phyloP scores from a whole-genome alignment of 2,888 invertebrate species.

The Asteroscopus sphinx region DNA sequence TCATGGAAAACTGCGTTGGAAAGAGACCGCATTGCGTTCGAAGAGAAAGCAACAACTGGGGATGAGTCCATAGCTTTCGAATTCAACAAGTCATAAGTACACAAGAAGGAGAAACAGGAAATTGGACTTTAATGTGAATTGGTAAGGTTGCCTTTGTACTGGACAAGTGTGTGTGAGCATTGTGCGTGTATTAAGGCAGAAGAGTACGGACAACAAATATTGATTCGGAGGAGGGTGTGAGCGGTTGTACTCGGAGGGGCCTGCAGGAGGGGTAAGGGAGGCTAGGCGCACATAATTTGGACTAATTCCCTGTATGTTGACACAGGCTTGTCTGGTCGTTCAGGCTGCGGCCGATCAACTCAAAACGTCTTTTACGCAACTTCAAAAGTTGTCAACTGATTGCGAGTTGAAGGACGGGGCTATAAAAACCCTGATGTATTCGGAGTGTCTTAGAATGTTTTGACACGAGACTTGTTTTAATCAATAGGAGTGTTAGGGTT shows the following conservation, averaged over 20 bases:
- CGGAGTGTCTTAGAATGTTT: conserved; percentile 16
- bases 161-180: conserved; percentile 73
- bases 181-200: conserved; percentile 89
- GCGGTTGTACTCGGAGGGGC: conserved; percentile 60
- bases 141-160: conserved; percentile 38
- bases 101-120: conserved; percentile 15
- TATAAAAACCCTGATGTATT: conserved; percentile 24
- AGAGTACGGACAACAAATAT: conserved; percentile 90
- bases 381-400: conserved; percentile 65
- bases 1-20: conserved; percentile 83
- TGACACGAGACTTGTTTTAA: conserved; percentile 2
- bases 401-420: conserved; percentile 23
- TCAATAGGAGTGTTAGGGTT: no score
- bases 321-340: conserved; percentile 84
- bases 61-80: conserved; percentile 75
- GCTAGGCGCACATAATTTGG: conserved; percentile 87
- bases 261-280: conserved; percentile 61
- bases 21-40: conserved; percentile 85
- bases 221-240: conserved; percentile 84
- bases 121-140: conserved; percentile 14
- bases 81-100: conserved; percentile 61
- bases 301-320: conserved; percentile 89
- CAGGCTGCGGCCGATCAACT: conserved; percentile 80
- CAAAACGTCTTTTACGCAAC: conserved; percentile 75
- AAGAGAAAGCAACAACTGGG: conserved; percentile 82